Base-by-base conservation (phyloP, 2,888 invertebrate species). In the Notodonta ziczac region DNA sequence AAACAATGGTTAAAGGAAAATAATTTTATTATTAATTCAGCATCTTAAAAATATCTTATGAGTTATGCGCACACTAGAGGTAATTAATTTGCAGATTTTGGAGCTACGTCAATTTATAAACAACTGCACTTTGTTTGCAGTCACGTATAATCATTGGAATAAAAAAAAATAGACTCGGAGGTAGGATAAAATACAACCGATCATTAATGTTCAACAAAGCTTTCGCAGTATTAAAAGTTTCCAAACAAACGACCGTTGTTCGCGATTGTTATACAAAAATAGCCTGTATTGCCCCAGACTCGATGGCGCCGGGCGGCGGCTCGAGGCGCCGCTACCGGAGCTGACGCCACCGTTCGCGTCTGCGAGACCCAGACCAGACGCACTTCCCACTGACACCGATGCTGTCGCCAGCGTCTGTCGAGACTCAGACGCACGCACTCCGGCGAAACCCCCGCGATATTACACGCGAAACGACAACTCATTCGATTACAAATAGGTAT, bases 231-330 rank as follows among this genome's bases (percentile, higher is more conserved):
- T 57, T 59, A 66, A 70, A 71, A 67, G 65, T 73, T 58, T 56
- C 57, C 59, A 53, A 62, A 71, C 62, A 67, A 65, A 70, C 67
- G 60, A 69, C 71, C 61, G 67, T 63, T 62, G 58, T 52, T 59
- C 62, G 61, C 71, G 69, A 79, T 81, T 78, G 80, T 82, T 74
- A 69, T 68, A 77, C 77, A 72, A 76, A 77, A 83, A 81, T 79
- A 82, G 78, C 76, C 70, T 76, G 69, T 72, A 72, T 70, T 78
- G 71, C 76, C 76, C 81, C 82, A 90, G 90, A 89, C 90, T 63
- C 70, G 81, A 61, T 80, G 90, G 87, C 90, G 90, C 90, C 89
- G 14, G 54, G 57, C 48, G 70, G 59, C 72, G 67, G 57, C 58
- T 56, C 68, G 58, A 14, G 35, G n/a, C 39, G 39, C 54, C 39